These are phyloP conservation scores for Erythrolamprus reginae DNA, from an alignment of 2,113 vertebrate genomes.

Conservation along the genomic window DNA sequence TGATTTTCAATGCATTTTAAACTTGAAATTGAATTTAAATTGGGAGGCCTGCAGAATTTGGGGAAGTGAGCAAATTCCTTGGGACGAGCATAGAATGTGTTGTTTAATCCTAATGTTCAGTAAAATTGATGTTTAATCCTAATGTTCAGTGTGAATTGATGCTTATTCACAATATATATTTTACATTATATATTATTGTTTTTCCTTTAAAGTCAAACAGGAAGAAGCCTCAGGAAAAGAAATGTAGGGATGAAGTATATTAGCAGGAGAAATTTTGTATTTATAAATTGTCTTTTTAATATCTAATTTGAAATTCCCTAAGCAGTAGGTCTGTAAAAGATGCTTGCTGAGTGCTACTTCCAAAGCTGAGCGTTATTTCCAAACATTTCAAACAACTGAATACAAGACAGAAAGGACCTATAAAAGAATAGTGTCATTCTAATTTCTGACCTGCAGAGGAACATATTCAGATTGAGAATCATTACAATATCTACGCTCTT, in stretches of 20 bases:
- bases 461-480: not conserved
- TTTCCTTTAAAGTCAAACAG: not conserved
- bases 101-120: not conserved
- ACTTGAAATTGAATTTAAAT: not conserved
- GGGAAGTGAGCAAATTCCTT: not conserved
- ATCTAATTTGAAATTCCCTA: not conserved
- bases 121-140: too few species aligned
- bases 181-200: not conserved
- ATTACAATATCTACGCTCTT: not conserved
- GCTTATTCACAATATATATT: not conserved
- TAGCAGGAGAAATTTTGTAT: not conserved
- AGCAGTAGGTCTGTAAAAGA: not conserved
- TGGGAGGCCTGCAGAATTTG: not conserved
- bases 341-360: too few species aligned
- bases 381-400: not conserved
- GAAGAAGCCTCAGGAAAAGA: not conserved
- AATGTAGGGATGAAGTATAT: not conserved
- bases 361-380: not conserved
- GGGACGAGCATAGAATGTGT: not conserved
- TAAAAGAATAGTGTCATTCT: not conserved
- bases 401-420: not conserved
- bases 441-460: not conserved
- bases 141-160: not conserved
- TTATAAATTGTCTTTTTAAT: not conserved
- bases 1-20: not conserved